Percentiles rank a stretch among this genome's conserved stretches.
phyloP scores from a whole-genome alignment of 2,113 vertebrate species.

The Collichthys lucidus region DNA sequence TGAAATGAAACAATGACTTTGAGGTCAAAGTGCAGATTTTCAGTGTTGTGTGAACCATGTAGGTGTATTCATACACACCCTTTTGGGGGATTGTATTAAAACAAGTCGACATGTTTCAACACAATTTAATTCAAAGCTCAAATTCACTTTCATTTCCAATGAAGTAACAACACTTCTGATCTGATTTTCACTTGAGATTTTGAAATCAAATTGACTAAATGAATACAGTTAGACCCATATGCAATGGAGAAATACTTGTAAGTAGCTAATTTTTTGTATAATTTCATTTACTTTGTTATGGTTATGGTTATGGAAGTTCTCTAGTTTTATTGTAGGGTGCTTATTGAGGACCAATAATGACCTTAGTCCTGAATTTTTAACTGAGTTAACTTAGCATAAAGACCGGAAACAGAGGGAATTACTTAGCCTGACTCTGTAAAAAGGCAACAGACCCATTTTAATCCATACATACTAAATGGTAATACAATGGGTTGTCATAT shows the following conservation, averaged over 20 bases:
- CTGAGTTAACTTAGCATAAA: neutral
- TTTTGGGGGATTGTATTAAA: neutral
- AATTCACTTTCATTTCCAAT: too few species aligned
- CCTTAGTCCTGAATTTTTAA: too few species aligned
- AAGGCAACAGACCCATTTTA: neutral
- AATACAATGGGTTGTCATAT: neutral
- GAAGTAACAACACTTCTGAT: too few species aligned
- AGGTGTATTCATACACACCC: slow-evolving; percentile 12
- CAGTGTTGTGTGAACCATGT: neutral
- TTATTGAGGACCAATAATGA: too few species aligned
- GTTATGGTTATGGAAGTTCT: too few species aligned
- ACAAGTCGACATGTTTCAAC: neutral
- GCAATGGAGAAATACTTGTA: neutral
- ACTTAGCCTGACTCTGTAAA: neutral
- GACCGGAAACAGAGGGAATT: neutral
- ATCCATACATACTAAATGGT: neutral
- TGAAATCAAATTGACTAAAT: neutral
- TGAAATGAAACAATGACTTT: slow-evolving; percentile 37
- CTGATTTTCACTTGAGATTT: too few species aligned
- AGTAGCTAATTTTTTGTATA: slow-evolving; percentile 10
- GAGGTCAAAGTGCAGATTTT: slow-evolving; percentile 44
- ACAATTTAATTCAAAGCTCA: neutral
- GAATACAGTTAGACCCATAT: neutral
- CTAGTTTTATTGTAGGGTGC: too few species aligned
- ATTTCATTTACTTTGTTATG: neutral